phyloP scores from a whole-genome alignment of 2,113 vertebrate genomes.

The Scartelaos histophorus region DNA sequence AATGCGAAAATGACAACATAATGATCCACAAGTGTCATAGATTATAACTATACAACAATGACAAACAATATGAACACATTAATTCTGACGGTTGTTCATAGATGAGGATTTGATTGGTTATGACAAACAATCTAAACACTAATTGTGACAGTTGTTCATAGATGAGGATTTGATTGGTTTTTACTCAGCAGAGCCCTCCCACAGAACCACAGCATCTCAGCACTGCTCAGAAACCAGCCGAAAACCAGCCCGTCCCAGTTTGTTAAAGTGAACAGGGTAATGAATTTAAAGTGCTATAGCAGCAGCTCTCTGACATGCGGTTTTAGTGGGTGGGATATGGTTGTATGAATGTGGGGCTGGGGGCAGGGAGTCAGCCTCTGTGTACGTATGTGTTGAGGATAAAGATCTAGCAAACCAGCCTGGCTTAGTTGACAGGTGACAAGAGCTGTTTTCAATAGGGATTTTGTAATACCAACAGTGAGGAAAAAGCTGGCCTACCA shows the following conservation, averaged over 20 bases:
- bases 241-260: conserved; percentile 61
- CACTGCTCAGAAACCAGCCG: conserved; percentile 41
- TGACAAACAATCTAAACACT: no score
- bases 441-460: conserved; percentile 84
- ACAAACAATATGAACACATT: no score
- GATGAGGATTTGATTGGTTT: background rate
- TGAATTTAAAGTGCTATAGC: conserved; percentile 83
- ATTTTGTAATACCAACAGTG: conserved; percentile 86
- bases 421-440: conserved; percentile 86
- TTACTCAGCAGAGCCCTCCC: conserved; percentile 34
- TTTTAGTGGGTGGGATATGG: conserved; percentile 73
- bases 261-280: conserved; percentile 77
- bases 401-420: conserved; percentile 84
- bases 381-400: conserved; percentile 77
- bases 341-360: conserved; percentile 66
- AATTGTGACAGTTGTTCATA: background rate
- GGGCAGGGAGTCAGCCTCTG: conserved; percentile 66
- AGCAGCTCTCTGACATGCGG: conserved; percentile 79
- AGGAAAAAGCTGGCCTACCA: conserved; percentile 76
- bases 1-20: no score
- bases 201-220: conserved; percentile 33
- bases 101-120: no score
- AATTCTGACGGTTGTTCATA: background rate
- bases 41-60: no score
- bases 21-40: no score